Evolutionary conservation across 2,113 vertebrate species (phyloP).

Genomic region (Rhabdomys dilectus): DNA sequence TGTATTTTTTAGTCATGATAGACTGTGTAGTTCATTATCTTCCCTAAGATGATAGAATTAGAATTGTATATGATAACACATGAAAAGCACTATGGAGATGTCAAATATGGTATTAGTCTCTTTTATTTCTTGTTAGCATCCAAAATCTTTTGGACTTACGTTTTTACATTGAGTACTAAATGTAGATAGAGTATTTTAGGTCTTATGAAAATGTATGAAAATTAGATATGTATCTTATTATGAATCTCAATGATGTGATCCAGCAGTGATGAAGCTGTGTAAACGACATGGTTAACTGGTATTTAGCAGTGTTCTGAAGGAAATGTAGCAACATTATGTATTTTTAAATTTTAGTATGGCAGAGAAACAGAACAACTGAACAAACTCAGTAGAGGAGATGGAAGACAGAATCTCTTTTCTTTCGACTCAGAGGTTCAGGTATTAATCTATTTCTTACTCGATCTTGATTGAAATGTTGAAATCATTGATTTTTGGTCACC

Average conservation of each 20-base stretch:
- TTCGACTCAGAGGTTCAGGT: conserved; percentile 98
- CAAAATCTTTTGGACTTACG: background rate
- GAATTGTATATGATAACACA: background rate
- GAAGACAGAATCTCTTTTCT: conserved; percentile 95
- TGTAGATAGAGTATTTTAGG: background rate
- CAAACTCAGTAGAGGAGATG: conserved; percentile 96
- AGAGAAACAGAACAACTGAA: conserved; percentile 98
- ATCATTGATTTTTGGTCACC: background rate
- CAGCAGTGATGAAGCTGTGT: conserved; percentile 6
- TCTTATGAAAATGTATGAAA: background rate
- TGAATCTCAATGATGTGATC: background rate
- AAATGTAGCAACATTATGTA: conserved; percentile 3
- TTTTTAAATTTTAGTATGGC: conserved; percentile 90
- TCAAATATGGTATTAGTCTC: background rate
- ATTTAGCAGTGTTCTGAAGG: conserved; percentile 54
- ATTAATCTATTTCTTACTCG: conserved; percentile 58
- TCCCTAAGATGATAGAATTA: conserved; percentile 9
- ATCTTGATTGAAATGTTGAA: conserved; percentile 25
- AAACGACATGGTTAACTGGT: background rate
- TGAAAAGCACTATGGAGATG: background rate
- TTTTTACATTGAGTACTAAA: conserved; percentile 16
- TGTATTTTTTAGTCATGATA: conserved; percentile 20
- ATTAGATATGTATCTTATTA: background rate
- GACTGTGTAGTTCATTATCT: background rate
- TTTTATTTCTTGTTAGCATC: conserved; percentile 41